phyloP scores from a whole-genome alignment of 2,888 invertebrate species.

The Agonopterix subpropinquella region DNA sequence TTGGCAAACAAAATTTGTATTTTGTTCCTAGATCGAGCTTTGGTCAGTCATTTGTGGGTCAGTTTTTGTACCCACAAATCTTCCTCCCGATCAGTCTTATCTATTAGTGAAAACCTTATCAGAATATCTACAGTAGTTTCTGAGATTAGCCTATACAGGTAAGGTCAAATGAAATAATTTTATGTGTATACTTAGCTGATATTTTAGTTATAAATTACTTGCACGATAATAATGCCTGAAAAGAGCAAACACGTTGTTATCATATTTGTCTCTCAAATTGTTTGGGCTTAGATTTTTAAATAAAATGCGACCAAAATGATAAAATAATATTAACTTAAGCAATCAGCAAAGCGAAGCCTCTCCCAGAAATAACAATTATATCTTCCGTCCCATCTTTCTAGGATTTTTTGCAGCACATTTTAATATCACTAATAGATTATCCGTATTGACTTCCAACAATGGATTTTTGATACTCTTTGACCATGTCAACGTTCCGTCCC shows the following conservation, averaged over 20 bases:
- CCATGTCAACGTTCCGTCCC: constrained; percentile 48
- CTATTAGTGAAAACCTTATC: too few species aligned
- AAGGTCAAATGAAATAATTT: too few species aligned
- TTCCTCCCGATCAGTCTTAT: too few species aligned
- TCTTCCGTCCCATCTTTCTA: constrained; percentile 32
- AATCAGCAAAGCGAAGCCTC: constrained; percentile 22
- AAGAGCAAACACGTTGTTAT: neutral
- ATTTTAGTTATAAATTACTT: too few species aligned
- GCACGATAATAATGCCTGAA: too few species aligned
- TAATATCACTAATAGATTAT: constrained; percentile 68
- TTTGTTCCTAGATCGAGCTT: too few species aligned
- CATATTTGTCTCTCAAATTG: neutral
- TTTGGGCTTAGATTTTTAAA: neutral
- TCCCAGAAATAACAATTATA: constrained; percentile 31
- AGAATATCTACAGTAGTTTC: too few species aligned
- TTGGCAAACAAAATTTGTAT: too few species aligned
- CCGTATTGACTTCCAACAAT: constrained; percentile 59
- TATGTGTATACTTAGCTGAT: too few species aligned
- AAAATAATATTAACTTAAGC: constrained; percentile 29
- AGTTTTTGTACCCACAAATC: too few species aligned
- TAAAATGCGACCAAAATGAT: constrained; percentile 8
- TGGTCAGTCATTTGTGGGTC: too few species aligned
- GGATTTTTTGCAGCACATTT: constrained; percentile 38
- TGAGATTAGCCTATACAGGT: too few species aligned
- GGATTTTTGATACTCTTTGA: constrained; percentile 47